Conservation (phyloP, 2,113 vertebrate species). For the Hemibagrus wyckioides region DNA sequence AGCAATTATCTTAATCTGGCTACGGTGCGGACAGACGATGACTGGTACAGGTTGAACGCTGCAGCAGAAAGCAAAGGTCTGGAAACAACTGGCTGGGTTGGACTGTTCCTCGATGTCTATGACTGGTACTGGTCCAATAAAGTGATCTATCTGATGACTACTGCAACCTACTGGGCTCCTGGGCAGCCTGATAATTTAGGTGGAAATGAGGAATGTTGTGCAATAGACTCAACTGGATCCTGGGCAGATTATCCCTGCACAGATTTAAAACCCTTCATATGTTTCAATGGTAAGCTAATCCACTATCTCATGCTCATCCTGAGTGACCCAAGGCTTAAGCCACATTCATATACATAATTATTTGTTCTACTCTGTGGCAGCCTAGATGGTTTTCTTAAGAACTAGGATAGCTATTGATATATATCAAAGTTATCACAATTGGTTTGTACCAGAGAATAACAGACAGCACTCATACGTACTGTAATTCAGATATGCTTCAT, state of each 20-base stretch:
- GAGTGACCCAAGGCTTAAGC: neutral
- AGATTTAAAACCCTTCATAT: neutral
- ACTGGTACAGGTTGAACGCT: neutral
- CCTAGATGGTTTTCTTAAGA: neutral
- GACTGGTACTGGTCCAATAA: conserved; percentile 36
- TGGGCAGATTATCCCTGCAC: conserved; percentile 27
- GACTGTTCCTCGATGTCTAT: conserved; percentile 1
- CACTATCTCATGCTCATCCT: neutral
- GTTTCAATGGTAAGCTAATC: conserved; percentile 17
- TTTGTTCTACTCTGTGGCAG: neutral
- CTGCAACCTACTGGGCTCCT: neutral
- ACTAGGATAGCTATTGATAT: neutral
- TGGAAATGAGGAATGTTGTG: neutral
- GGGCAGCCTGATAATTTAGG: neutral
- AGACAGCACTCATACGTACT: neutral
- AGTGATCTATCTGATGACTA: fast-evolving
- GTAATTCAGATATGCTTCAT: neutral
- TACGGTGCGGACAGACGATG: neutral
- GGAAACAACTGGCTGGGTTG: neutral
- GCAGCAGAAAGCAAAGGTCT: neutral
- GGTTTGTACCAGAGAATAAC: neutral
- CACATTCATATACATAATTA: neutral
- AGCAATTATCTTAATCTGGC: conserved; percentile 20
- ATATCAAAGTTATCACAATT: too few relatives aligned
- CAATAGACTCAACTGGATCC: neutral